Conservation (phyloP, 2,113 vertebrate species). For the Dromiciops gliroides region DNA sequence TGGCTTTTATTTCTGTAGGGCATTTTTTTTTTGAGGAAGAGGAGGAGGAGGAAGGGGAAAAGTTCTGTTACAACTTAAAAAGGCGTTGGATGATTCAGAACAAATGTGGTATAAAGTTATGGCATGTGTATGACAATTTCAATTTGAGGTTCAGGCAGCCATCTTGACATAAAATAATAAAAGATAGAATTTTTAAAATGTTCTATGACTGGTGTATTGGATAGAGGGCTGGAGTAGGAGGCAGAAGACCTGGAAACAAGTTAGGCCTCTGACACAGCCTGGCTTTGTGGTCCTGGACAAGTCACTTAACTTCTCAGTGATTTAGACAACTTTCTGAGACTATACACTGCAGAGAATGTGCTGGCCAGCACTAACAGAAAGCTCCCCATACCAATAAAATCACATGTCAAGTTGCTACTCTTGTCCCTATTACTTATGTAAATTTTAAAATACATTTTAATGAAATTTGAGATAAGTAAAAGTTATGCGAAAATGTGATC, state of each 20-base stretch:
- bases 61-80: background rate
- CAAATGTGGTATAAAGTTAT: background rate
- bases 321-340: background rate
- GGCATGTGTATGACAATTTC: background rate
- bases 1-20: background rate
- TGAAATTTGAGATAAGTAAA: background rate
- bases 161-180: background rate
- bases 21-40: background rate
- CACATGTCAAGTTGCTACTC: background rate
- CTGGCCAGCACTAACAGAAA: background rate
- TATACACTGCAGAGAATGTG: background rate
- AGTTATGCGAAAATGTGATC: background rate
- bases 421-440: background rate
- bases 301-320: background rate
- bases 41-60: background rate
- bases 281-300: background rate
- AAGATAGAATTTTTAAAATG: background rate
- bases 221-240: background rate
- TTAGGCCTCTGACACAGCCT: background rate
- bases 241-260: background rate
- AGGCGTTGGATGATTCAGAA: background rate
- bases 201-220: background rate
- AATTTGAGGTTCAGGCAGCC: background rate
- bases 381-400: background rate
- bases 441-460: background rate